Conservation (phyloP, 2,797 vertebrate species). For the Sebastolobus alascanus region DNA sequence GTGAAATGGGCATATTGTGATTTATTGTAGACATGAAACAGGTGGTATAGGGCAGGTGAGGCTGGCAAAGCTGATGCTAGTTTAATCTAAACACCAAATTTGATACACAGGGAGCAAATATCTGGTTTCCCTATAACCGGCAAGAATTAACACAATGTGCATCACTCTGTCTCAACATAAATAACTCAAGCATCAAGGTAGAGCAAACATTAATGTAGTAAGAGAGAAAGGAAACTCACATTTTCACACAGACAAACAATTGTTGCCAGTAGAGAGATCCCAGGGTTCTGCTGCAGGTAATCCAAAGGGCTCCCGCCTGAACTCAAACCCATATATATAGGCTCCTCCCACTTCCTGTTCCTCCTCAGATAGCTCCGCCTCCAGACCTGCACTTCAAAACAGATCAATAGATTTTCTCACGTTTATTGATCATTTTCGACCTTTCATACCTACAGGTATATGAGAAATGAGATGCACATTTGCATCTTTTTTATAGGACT, state of each 20-base stretch:
- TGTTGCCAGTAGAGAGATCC: no score
- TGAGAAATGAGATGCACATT: neutral
- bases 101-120: neutral
- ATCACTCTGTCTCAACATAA: neutral
- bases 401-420: neutral
- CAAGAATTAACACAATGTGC: neutral
- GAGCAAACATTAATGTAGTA: fast-evolving
- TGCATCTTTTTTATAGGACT: neutral
- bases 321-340: no score
- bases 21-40: neutral
- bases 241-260: no score
- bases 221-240: no score
- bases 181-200: neutral
- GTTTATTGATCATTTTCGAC: neutral
- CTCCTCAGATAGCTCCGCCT: no score
- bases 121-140: fast-evolving
- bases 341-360: no score
- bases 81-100: neutral
- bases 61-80: no score
- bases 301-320: no score
- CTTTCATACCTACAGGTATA: neutral
- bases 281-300: no score
- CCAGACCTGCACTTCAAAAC: fast-evolving
- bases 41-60: neutral
- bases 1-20: neutral